A percentile compares a stretch with the other conserved stretches of the same genome.
Conservation (phyloP, 2,888 invertebrate genomes). For the Drosophila quasianomalipes region DNA sequence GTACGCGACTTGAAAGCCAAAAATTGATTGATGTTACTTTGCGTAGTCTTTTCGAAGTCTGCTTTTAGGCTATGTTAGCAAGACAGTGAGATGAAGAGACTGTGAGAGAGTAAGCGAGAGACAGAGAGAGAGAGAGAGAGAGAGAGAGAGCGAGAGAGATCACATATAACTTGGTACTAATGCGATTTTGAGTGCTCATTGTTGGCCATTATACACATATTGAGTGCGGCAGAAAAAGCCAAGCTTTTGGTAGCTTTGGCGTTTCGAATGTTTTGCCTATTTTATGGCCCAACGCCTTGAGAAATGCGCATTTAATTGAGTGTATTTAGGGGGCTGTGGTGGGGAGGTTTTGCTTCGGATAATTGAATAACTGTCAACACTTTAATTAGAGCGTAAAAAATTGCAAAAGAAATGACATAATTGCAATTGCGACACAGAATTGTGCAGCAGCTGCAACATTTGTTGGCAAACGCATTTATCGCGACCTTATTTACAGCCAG, state of each 20-base stretch:
- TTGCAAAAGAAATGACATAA: conserved; percentile 47
- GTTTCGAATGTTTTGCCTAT: conserved; percentile 27
- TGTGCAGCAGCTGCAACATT: conserved; percentile 44
- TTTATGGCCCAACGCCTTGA: conserved; percentile 55
- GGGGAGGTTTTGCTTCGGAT: conserved; percentile 44
- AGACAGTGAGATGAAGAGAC: not conserved
- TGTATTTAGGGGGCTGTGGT: conserved; percentile 23
- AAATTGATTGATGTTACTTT: conserved; percentile 78
- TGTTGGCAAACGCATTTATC: conserved; percentile 60
- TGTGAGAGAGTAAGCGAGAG: not conserved
- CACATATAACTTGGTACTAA: conserved; percentile 62
- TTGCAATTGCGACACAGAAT: conserved; percentile 45
- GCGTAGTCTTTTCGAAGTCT: conserved; percentile 48
- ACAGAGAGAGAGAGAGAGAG: not conserved
- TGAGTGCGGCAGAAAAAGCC: conserved; percentile 26
- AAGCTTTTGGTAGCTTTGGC: conserved; percentile 11
- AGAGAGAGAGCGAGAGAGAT: not conserved
- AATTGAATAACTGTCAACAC: conserved; percentile 79
- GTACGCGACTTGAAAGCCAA: conserved; percentile 80
- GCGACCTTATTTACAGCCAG: conserved; percentile 48
- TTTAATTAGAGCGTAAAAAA: conserved; percentile 77
- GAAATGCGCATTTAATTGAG: conserved; percentile 72
- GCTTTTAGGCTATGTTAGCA: conserved; percentile 57
- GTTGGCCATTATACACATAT: conserved; percentile 56
- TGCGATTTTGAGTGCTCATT: conserved; percentile 80